Evolutionary conservation across 2,888 invertebrate genomes (phyloP), one percentile per base, ranked within the genome.

Genomic region (Sarcophaga variegata): DNA sequence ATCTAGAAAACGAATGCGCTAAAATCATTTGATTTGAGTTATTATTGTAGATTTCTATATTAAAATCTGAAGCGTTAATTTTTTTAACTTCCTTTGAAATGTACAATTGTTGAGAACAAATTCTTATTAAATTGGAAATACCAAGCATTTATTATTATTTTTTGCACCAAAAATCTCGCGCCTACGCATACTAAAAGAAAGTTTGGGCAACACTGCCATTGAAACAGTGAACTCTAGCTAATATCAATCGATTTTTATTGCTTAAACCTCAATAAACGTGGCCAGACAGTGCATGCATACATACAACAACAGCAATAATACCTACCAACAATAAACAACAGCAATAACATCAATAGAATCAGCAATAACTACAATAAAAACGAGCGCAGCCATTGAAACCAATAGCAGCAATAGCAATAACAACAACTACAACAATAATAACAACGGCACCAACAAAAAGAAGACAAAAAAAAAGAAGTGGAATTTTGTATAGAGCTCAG

Each of bases 181-280:
- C 27, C 4, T 27, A 27, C 0, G 27, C 5, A 27, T 27, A 37
- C 3, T 14, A 49, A 54, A 17, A 12, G 17, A 67, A 17, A 17
- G 63, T 45, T 81, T 70, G 3, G 62, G 63, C 45, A 78, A 14
- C 64, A 49, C 85, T 82, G 74, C 2, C 54, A 25, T 12, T 60
- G 8, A n/a, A 74, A 17, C 72, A 64, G 69, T 64, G 63, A 81
- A 72, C 20, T 74, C 67, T 20, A 45, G 83, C 83, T 75, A 87
- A 84, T 87, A 84, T 81, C 84, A 79, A 84, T 84, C 83, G 87
- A 87, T 87, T 84, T 84, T 84, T 84, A 87, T 84, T 87, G 81
- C 78, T 75, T 66, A 20, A 71, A 71, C 84, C 83, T 75, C 87
- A 87, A 84, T 81, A 87, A 87, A 83, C 83, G 70, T 87, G 81